Evolutionary conservation across 2,888 invertebrate genomes (phyloP), one percentile per base, ranked within the genome.

Genomic region (Drosophila ochracea): DNA sequence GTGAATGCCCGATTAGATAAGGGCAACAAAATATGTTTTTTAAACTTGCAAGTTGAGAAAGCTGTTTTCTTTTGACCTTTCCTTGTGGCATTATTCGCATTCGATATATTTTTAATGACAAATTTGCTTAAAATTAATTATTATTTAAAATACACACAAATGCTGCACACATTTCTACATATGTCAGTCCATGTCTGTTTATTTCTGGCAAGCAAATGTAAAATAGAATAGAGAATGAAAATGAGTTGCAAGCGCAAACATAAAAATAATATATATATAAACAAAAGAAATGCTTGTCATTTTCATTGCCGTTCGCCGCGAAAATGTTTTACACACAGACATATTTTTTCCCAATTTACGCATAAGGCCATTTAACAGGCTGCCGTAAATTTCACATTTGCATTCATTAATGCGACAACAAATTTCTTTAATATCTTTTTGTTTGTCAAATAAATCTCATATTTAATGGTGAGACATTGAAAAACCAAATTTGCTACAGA

Each of bases 301-400:
- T 80, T 81, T 80, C 80, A 83, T 68, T 83, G 83, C 76, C 80
- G 83, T 76, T 73, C 66, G 80, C 69, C 61, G 74, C 71, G 75
- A 70, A 80, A 70, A 54, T 70, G 63, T 47, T 66, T 41, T 60
- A 70, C 28, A 39, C 60, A 76, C 25, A 16, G 4, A 47, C 9
- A 47, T 4, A 25, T 47, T 25, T 47, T 79, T 82, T 63, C 55
- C 76, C 72, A 81, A 77, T 89, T 85, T 90, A 82, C 82, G 84
- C 85, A 76, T 84, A 61, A 85, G 88, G 85, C 70, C 84, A 77
- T 85, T 90, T 67, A 88, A 84, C 82, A 88, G 88, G 87, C 85
- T 87, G 76, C 60, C 74, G 71, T 79, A 73, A 79, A 89, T 67
- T 76, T 76, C 65, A 64, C 50, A 76, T 81, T 81, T 71, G 68